Conservation (phyloP, 2,888 invertebrate species). For the Clanis bilineata region DNA sequence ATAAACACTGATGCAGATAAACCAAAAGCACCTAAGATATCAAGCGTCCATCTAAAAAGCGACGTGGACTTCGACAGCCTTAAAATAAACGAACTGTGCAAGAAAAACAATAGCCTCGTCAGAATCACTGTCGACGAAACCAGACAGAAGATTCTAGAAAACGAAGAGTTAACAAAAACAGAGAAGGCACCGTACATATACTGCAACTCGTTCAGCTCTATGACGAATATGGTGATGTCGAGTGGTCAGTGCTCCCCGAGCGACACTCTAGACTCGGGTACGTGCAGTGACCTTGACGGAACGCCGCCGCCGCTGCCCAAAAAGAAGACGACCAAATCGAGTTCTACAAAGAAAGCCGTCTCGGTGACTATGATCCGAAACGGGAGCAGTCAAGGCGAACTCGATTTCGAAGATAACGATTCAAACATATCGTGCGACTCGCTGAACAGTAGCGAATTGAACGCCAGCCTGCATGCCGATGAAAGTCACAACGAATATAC, state of each 20-base stretch:
- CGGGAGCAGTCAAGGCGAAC: constrained; percentile 84
- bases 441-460: constrained; percentile 87
- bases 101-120: constrained; percentile 81
- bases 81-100: constrained; percentile 62
- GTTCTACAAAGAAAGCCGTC: constrained; percentile 75
- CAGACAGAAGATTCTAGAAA: constrained; percentile 74
- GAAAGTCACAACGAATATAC: constrained; percentile 71
- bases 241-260: constrained; percentile 92
- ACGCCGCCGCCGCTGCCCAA: constrained; percentile 87
- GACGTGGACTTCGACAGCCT: constrained; percentile 70
- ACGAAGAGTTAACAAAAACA: constrained; percentile 69
- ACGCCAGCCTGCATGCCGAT: constrained; percentile 76
- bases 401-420: constrained; percentile 88
- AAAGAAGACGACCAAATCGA: constrained; percentile 82
- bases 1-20: constrained; percentile 84
- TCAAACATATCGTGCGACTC: constrained; percentile 92
- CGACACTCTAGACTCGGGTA: constrained; percentile 92
- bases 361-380: constrained; percentile 82
- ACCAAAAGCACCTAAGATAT: constrained; percentile 74
- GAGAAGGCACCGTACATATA: constrained; percentile 83
- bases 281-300: constrained; percentile 91
- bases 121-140: constrained; percentile 82
- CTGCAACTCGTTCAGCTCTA: constrained; percentile 82
- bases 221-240: constrained; percentile 84
- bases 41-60: constrained; percentile 76